These are phyloP conservation scores for Lepus oiostolus DNA, from an alignment of 2,797 vertebrate species.

Conservation along the genomic window DNA sequence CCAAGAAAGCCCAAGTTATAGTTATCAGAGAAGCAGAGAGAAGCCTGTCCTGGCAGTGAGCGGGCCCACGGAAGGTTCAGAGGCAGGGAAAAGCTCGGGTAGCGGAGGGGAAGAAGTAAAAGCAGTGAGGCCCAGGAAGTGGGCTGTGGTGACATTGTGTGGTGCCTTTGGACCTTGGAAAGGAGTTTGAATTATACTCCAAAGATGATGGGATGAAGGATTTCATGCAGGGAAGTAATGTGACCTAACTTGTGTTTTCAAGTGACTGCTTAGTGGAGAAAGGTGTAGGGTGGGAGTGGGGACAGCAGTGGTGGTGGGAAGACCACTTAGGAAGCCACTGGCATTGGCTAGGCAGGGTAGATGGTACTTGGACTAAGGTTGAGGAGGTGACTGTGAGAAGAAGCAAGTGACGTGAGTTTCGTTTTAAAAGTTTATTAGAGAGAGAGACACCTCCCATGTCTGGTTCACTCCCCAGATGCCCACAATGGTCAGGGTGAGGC, in stretches of 20 bases:
- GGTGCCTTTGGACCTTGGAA: background rate
- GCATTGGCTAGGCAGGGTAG: background rate
- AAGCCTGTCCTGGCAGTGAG: background rate
- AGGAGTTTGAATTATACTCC: background rate
- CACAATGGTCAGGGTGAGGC: too few species aligned
- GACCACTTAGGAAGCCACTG: background rate
- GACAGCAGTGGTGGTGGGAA: background rate
- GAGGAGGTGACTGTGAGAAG: background rate
- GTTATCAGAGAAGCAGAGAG: background rate
- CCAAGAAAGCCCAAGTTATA: background rate
- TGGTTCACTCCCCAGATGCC: too few species aligned
- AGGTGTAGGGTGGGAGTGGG: background rate
- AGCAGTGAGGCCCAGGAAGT: background rate
- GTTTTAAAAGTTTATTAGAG: too few species aligned
- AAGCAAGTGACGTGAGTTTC: background rate
- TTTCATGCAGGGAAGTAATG: constrained; percentile 46
- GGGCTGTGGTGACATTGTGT: background rate
- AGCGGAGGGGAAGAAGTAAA: background rate
- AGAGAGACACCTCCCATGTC: too few species aligned
- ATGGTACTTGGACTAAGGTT: background rate
- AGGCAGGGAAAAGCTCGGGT: background rate
- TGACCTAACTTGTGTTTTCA: background rate
- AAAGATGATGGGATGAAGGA: background rate
- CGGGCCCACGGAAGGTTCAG: background rate
- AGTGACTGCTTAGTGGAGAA: constrained; percentile 13